Percentiles rank a stretch among this genome's conserved stretches.
phyloP scores from a whole-genome alignment of 1,140 invertebrate species.

The Polypedilum vanderplanki region DNA sequence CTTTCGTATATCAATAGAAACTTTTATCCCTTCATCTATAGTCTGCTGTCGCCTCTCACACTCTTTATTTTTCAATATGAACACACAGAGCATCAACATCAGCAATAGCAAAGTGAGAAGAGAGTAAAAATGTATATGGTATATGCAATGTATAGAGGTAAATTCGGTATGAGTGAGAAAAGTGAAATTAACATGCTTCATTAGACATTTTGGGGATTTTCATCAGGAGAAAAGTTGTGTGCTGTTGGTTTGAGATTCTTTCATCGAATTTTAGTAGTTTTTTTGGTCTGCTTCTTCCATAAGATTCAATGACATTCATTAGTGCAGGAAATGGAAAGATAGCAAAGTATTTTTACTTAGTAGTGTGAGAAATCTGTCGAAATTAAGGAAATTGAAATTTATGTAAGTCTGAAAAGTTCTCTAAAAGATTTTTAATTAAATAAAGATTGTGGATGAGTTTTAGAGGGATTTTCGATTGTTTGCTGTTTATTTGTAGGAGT shows the following conservation, averaged over 20 bases:
- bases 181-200: conserved; percentile 23
- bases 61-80: no score
- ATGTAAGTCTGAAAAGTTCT: neutral
- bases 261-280: neutral
- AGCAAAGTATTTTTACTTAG: neutral
- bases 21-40: no score
- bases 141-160: neutral
- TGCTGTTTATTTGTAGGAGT: no score
- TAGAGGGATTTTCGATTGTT: no score
- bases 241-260: neutral
- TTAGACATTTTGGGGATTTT: conserved; percentile 25
- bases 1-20: no score
- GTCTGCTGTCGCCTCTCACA: no score
- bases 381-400: conserved; percentile 12
- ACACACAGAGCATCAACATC: no score
- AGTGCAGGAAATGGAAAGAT: neutral
- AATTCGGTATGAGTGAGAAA: neutral
- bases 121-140: no score
- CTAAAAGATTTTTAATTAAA: no score
- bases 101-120: no score
- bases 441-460: no score
- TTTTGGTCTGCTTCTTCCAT: neutral
- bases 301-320: neutral
- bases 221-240: neutral
- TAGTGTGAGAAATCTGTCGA: neutral